A percentile compares a stretch with the other conserved stretches of the same genome.
Conservation (phyloP, 2,888 invertebrate species). For the Scaptomyza tumidula region DNA sequence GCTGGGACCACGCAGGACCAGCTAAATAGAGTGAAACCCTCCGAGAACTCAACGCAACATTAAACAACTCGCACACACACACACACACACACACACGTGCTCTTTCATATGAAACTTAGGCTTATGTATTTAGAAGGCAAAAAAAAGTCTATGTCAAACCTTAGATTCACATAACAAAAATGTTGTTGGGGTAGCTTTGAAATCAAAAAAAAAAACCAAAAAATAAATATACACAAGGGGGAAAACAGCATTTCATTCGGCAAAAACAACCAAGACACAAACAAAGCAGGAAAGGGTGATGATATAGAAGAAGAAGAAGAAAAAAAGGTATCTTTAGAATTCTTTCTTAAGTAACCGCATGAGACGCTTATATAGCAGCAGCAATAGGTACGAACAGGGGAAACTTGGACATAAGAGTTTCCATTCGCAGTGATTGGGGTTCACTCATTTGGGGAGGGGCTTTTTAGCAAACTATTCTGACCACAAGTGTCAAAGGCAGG, state of each 20-base stretch:
- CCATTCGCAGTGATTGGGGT: constrained; percentile 53
- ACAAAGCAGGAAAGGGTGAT: neutral
- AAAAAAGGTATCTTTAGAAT: constrained; percentile 57
- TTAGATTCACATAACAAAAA: constrained; percentile 50
- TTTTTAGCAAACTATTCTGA: constrained; percentile 59
- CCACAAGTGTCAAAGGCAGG: constrained; percentile 74
- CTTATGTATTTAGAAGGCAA: constrained; percentile 10
- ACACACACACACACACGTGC: constrained; percentile 4
- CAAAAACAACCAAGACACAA: constrained; percentile 23
- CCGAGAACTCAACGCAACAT: constrained; percentile 55
- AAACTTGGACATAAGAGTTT: constrained; percentile 13
- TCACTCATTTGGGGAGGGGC: constrained; percentile 5
- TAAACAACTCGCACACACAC: constrained; percentile 34
- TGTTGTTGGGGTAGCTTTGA: constrained; percentile 67
- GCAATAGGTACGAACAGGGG: neutral
- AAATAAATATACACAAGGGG: neutral
- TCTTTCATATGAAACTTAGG: constrained; percentile 28
- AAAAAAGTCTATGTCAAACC: constrained; percentile 52
- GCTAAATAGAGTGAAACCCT: constrained; percentile 52
- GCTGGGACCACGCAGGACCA: neutral
- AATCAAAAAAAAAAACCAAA: constrained; percentile 27
- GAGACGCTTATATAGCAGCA: constrained; percentile 53
- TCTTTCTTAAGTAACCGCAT: constrained; percentile 60
- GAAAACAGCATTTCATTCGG: constrained; percentile 35
- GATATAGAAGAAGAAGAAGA: neutral